Evolutionary conservation across 2,113 vertebrate species (phyloP).

Genomic region (Heteronetta atricapilla): DNA sequence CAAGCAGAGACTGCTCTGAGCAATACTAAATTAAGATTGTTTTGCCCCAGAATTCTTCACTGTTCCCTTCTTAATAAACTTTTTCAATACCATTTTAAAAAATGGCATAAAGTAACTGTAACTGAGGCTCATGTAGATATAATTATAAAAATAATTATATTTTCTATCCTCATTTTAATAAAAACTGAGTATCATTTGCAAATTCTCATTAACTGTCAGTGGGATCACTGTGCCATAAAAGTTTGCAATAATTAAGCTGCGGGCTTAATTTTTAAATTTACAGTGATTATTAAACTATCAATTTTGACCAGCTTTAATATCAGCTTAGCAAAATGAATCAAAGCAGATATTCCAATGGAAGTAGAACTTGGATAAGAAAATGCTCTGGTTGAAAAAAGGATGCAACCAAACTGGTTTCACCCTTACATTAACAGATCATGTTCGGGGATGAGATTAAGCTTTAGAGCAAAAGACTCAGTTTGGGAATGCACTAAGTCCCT

Average conservation of each 20-base stretch:
- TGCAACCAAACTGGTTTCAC: not conserved
- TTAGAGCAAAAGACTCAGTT: not conserved
- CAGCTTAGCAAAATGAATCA: not conserved
- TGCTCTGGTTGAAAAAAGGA: not conserved
- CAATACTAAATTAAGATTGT: not conserved
- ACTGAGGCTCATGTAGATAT: not conserved
- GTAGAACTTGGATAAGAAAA: not conserved
- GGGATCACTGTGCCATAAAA: not conserved
- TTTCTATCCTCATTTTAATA: not conserved
- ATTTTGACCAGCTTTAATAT: not conserved
- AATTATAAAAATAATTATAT: not conserved
- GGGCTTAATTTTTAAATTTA: constrained; percentile 18
- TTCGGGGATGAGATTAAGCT: not conserved
- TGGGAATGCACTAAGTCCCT: not conserved
- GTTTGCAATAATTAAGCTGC: not conserved
- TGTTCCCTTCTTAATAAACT: not conserved
- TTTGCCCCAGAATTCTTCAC: not conserved
- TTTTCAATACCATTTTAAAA: not conserved
- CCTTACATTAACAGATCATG: not conserved
- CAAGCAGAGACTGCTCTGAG: not conserved
- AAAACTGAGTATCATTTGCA: not conserved
- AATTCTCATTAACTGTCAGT: not conserved
- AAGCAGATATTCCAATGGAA: not conserved
- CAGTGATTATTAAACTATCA: not conserved
- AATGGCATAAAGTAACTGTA: not conserved